Conservation (phyloP, 2,113 vertebrate genomes). For the Myrmophylax atrothorax region DNA sequence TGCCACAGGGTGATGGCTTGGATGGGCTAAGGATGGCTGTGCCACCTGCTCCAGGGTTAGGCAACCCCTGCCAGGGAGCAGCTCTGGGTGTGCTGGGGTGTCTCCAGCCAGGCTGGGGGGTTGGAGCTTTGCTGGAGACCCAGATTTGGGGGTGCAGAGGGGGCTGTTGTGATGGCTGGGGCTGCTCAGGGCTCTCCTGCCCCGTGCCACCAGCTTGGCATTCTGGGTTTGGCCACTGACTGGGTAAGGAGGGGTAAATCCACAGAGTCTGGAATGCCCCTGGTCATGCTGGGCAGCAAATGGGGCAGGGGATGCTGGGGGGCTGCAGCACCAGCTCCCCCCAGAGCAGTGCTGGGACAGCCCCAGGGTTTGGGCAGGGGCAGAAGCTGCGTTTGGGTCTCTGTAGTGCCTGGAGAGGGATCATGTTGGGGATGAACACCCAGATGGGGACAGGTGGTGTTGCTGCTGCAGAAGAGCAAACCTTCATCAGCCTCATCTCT, state of each 20-base stretch:
- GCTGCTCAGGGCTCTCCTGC: background rate
- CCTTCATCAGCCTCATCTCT: background rate
- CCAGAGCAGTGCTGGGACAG: background rate
- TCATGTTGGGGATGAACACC: rapidly evolving
- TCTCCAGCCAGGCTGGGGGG: background rate
- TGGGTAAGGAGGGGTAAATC: background rate
- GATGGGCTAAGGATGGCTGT: rapidly evolving
- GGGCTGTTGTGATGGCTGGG: background rate
- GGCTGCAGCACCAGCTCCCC: background rate
- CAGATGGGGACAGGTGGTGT: rapidly evolving
- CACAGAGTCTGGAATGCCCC: rapidly evolving
- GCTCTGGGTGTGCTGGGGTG: background rate
- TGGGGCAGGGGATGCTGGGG: background rate
- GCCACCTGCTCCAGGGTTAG: background rate
- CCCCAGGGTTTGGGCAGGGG: background rate
- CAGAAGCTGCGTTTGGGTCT: background rate
- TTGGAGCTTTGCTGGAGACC: background rate
- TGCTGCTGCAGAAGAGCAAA: background rate
- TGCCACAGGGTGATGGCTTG: background rate
- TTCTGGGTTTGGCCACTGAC: background rate
- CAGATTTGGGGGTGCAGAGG: background rate
- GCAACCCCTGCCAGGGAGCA: background rate
- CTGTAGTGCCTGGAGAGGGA: rapidly evolving
- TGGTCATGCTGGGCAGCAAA: rapidly evolving
- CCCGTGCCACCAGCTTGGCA: rapidly evolving